These are phyloP conservation scores for Brachypteracias leptosomus DNA, from an alignment of 2,113 vertebrate genomes.

Conservation along the genomic window DNA sequence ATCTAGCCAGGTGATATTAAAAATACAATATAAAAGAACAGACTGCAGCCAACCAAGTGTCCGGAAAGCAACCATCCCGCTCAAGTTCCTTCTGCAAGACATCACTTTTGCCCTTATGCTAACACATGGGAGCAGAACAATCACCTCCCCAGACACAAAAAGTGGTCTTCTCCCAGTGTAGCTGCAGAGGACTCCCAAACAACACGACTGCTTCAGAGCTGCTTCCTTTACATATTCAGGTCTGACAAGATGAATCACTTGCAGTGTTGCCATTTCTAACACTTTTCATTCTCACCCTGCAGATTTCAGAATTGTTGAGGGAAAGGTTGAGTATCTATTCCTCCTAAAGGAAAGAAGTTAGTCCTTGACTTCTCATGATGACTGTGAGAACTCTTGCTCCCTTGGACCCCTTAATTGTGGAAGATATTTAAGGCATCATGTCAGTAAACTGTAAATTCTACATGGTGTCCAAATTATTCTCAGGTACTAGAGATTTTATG, in stretches of 20 bases:
- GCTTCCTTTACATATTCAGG: fast-evolving
- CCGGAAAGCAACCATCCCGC: neutral
- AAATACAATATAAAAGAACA: neutral
- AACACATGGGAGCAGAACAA: neutral
- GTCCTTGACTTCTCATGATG: neutral
- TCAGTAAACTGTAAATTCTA: neutral
- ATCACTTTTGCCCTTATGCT: neutral
- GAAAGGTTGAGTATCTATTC: neutral
- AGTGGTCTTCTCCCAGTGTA: neutral
- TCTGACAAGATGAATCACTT: neutral
- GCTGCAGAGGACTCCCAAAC: neutral
- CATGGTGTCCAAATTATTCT: neutral
- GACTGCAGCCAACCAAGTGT: neutral
- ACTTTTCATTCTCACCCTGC: neutral
- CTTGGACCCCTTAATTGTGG: neutral
- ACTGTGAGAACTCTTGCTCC: neutral
- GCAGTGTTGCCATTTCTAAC: neutral
- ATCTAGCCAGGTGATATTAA: neutral
- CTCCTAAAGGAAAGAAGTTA: neutral
- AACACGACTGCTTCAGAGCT: neutral
- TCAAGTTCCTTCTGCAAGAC: neutral
- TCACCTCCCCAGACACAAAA: neutral
- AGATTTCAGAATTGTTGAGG: neutral
- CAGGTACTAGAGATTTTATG: neutral
- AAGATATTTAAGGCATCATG: neutral